Base-by-base conservation (phyloP, 2,113 vertebrate species). In the Anseranas semipalmata region DNA sequence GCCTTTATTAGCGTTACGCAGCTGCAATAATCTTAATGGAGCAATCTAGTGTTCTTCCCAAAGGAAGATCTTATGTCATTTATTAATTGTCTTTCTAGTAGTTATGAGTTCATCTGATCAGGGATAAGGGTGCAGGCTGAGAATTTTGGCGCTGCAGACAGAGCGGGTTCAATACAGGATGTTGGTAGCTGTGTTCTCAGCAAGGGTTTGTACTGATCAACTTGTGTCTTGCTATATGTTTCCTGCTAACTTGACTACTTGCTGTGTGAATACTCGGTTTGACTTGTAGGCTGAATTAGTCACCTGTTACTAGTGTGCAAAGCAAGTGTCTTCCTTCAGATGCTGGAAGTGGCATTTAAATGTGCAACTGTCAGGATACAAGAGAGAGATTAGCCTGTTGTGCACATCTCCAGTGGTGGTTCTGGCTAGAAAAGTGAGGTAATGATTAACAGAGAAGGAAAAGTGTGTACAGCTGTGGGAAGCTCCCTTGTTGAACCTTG, bases 1-100 rank as follows among this genome's bases (percentile, higher is more conserved):
- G 86, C 53, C 78, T 97, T 95, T 96, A 97, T 91, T 94, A 97
- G 95, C 18, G 0, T 76, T 96, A 92, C 68, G 66, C 89, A 92
- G 91, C 71, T 92, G 84, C 67, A 92, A 92, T 97, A 89, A 96
- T 96, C 95, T 90, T 96, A 97, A 96, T 96, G 95, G 72, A 96
- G 93, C 83, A 94, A 94, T 91, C 95, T 68, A 67, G 35, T 89
- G 85, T 93, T 91, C 80, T 85, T 97, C 96, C 96, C 83, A 95
- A 88, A 97, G 89, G 86, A 92, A 95, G 93, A 95, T 89, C 75
- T 96, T 96, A 95, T 90, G 90, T 97, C 90, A 89, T 95, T 95
- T 97, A 97, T 97, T 97, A 97, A 95, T 94, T 95, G 89, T 90
- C 89, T 96, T 95, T 72, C 94, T 80, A 60, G 90, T 72, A 72